Evolutionary conservation across 2,888 invertebrate species (phyloP), one percentile per base, ranked within the genome.

Genomic region (Drosophila seclusa): DNA sequence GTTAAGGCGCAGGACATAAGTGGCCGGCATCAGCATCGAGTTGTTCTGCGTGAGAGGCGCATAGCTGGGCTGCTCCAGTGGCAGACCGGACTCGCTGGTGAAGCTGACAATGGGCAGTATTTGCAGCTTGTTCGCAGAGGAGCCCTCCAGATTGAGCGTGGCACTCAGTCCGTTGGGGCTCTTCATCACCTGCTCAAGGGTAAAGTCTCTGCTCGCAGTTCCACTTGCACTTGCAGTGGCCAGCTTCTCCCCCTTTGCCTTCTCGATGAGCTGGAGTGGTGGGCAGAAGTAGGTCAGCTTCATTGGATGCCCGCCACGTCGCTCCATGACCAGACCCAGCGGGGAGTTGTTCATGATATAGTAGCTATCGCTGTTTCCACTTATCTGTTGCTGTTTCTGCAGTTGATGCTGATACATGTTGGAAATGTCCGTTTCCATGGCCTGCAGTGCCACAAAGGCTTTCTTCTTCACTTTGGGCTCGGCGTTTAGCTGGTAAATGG

Each of bases 401-500:
- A 97, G 92, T 86, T 97, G 97, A 32, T 96, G 93, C 87, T 97
- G 97, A 45, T 96, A 96, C 77, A 98, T 93, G 58, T 96, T 96
- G 80, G 95, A 96, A 67, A 99, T 94, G 94, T 99, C 99, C 29
- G 96, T 95, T 94, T 99, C 99, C 86, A 99, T 94, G 38, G 98
- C 97, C 91, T 98, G 97, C 60, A 99, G 94, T 18, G 98, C 98
- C 90, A 97, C 96, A 91, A 97, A 98, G 3, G 98, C 98, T 94
- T 98, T 98, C 80, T 97, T 91, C 38, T 87, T 99, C 11, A 98
- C 96, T 93, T 98, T 98, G 92, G 98, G 98, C 91, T 99, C 99
- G 13, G 98, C 98, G 94, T 97, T 98, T 16, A 99, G 94, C 91
- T 98, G 97, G 92, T 99, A 99, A 68, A 99, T 98, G 21, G 98